A percentile compares a stretch with the other conserved stretches of the same genome.
phyloP scores from a whole-genome alignment of 1,140 invertebrate genomes.

The Lanistes nyassanus region DNA sequence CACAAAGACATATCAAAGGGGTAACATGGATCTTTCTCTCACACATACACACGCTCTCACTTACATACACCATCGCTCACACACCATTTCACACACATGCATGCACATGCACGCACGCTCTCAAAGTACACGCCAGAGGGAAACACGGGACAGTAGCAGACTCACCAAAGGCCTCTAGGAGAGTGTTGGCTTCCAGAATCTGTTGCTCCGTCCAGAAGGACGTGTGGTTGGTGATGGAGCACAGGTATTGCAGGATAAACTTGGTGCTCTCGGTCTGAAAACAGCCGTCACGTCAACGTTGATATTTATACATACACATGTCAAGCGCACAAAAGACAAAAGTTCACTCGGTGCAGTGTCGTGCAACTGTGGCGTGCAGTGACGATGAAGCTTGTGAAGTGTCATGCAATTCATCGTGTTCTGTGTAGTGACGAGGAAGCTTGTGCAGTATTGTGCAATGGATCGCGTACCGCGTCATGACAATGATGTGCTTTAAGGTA shows the following conservation, averaged over 20 bases:
- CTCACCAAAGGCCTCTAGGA: slow-evolving; percentile 95
- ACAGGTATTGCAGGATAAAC: slow-evolving; percentile 94
- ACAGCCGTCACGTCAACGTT: background rate
- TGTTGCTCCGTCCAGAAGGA: slow-evolving; percentile 81
- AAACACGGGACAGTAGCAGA: background rate
- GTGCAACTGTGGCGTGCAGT: no score
- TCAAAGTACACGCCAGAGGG: background rate
- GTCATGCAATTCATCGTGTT: no score
- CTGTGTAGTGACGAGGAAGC: no score
- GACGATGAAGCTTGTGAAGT: no score
- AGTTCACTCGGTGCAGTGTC: no score
- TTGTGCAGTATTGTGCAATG: no score
- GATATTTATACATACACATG: no score
- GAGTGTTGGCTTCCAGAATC: slow-evolving; percentile 97
- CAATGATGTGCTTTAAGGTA: no score
- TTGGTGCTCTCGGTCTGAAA: slow-evolving; percentile 89
- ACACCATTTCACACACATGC: slow-evolving; percentile 1
- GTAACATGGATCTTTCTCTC: background rate
- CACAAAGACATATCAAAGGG: no score
- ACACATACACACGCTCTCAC: background rate
- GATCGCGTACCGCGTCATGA: no score
- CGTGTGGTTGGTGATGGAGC: slow-evolving; percentile 89
- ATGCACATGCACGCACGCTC: background rate
- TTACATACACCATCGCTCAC: background rate
- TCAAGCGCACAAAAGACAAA: no score